Percentiles rank a stretch among this genome's conserved stretches.
Conservation (phyloP, 2,888 invertebrate species). For the Erebia aethiops region DNA sequence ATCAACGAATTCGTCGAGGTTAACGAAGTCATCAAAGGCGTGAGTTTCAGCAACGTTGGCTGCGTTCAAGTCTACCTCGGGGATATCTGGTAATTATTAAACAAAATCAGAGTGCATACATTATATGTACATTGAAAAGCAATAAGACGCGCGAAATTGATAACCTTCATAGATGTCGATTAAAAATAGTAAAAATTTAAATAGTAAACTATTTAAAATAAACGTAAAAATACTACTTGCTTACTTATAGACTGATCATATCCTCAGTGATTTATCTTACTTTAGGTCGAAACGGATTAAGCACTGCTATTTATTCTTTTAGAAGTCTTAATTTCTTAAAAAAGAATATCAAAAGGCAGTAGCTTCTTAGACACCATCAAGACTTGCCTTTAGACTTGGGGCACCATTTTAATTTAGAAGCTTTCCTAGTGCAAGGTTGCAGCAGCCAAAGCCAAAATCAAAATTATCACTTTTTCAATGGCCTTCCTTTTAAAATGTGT, state of each 20-base stretch:
- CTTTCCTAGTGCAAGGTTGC: neutral
- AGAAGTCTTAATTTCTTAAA: neutral
- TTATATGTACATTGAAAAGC: no score
- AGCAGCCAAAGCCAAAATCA: neutral
- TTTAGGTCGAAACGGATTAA: neutral
- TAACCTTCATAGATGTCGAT: no score
- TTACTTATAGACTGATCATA: no score
- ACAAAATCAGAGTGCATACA: no score
- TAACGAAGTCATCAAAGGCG: neutral
- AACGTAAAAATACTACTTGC: no score
- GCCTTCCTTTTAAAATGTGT: neutral
- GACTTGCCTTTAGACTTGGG: neutral
- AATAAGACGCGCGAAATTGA: no score
- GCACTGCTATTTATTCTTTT: neutral
- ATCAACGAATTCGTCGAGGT: slow-evolving; percentile 16
- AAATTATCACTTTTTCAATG: neutral
- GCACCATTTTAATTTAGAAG: neutral
- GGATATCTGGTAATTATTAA: neutral
- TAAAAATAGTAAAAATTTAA: no score
- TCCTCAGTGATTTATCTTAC: no score
- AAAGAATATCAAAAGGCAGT: neutral
- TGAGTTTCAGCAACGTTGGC: neutral
- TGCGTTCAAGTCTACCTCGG: neutral
- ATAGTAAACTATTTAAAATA: no score
- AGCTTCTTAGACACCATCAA: neutral